Evolutionary conservation across 2,113 vertebrate genomes (phyloP).

Genomic region (Cyrtonyx montezumae): DNA sequence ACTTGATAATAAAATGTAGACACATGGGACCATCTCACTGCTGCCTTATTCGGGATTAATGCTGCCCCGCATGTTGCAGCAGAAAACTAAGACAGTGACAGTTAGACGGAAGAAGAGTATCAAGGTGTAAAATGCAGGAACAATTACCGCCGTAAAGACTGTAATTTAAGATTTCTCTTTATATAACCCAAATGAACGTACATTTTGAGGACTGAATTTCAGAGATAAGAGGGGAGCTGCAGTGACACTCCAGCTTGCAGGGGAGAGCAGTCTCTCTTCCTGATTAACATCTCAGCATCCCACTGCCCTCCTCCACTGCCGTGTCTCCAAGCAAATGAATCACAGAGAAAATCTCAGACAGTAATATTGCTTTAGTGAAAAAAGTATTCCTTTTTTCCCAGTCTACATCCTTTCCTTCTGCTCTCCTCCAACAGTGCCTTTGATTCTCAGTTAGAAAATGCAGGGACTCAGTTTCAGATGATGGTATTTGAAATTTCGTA

Average conservation of each 20-base stretch:
- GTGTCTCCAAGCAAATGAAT: constrained; percentile 20
- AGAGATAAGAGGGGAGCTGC: not conserved
- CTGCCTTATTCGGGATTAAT: not conserved
- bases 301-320: constrained; percentile 23
- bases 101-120: not conserved
- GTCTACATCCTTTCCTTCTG: not conserved
- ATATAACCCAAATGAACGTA: not conserved
- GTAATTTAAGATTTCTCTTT: constrained; percentile 13
- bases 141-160: not conserved
- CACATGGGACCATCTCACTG: not conserved
- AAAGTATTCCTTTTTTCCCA: not conserved
- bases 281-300: constrained; percentile 22
- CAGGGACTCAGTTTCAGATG: not conserved
- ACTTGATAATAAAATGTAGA: not conserved
- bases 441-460: not conserved
- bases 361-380: not conserved
- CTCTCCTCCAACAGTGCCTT: not conserved
- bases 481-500: not conserved
- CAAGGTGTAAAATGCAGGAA: not conserved
- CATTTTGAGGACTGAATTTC: not conserved
- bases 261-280: not conserved
- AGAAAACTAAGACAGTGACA: not conserved
- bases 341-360: not conserved
- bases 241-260: not conserved
- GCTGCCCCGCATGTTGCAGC: not conserved